These are phyloP conservation scores for Neosalanx taihuensis DNA, from an alignment of 2,797 vertebrate species.

Conservation along the genomic window DNA sequence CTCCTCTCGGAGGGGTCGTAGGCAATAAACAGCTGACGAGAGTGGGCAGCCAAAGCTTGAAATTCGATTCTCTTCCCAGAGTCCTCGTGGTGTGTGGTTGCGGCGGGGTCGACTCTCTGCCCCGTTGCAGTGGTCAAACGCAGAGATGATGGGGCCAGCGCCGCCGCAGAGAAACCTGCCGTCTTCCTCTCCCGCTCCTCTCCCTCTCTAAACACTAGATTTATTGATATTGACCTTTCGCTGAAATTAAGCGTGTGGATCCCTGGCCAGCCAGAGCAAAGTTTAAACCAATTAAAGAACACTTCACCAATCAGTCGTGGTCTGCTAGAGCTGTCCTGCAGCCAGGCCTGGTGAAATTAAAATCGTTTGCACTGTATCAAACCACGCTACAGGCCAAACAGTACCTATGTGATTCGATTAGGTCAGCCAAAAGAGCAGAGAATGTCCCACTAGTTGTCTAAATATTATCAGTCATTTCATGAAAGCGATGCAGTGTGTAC, in stretches of 20 bases:
- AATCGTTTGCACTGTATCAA: constrained; percentile 71
- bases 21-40: constrained; percentile 79
- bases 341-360: constrained; percentile 60
- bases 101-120: constrained; percentile 61
- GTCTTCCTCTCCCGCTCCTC: constrained; percentile 36
- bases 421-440: constrained; percentile 29
- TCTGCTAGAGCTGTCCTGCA: constrained; percentile 57
- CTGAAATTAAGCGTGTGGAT: constrained; percentile 77
- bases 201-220: constrained; percentile 59
- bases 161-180: constrained; percentile 25
- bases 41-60: constrained; percentile 61
- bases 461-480: constrained; percentile 46
- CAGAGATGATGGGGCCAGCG: too few relatives aligned
- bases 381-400: constrained; percentile 57
- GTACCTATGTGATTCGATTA: constrained; percentile 63
- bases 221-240: constrained; percentile 84
- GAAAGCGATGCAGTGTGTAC: constrained; percentile 27
- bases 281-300: constrained; percentile 83
- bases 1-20: constrained; percentile 72
- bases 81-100: constrained; percentile 59
- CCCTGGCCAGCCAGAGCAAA: constrained; percentile 74
- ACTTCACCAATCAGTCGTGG: constrained; percentile 69
- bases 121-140: constrained; percentile 60
- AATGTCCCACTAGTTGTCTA: constrained; percentile 37
- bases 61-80: constrained; percentile 74